A percentile compares a stretch with the other conserved stretches of the same genome.
These are phyloP conservation scores for Folsomia candida DNA, from an alignment of 2,888 invertebrate species.

Conservation along the genomic window DNA sequence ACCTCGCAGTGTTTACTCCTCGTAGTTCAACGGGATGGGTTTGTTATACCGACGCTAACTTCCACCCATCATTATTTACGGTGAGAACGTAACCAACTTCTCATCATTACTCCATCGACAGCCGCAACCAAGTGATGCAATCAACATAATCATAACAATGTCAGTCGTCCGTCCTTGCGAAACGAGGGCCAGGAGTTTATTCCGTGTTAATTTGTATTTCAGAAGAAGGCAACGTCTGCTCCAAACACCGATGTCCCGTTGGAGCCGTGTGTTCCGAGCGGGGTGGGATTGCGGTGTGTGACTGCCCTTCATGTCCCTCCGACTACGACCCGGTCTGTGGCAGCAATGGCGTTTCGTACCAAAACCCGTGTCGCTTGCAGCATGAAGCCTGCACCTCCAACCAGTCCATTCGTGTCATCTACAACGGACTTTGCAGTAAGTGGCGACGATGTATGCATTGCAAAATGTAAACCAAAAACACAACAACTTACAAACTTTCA, in stretches of 20 bases:
- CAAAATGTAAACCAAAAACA: background rate
- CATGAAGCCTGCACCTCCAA: slow-evolving; percentile 74
- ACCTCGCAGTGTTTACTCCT: background rate
- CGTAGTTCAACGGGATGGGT: too few species aligned
- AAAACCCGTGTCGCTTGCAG: slow-evolving; percentile 78
- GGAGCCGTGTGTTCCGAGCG: slow-evolving; percentile 72
- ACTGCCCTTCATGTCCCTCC: slow-evolving; percentile 78
- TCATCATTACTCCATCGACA: too few species aligned
- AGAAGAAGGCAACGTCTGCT: slow-evolving; percentile 69
- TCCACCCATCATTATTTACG: too few species aligned
- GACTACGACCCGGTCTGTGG: slow-evolving; percentile 84
- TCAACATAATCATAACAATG: too few species aligned
- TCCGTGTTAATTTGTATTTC: slow-evolving; percentile 32
- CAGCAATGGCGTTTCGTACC: slow-evolving; percentile 77
- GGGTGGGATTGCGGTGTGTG: slow-evolving; percentile 70
- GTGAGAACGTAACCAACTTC: too few species aligned
- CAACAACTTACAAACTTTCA: background rate
- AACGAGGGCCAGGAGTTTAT: too few species aligned
- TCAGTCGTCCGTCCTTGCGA: too few species aligned
- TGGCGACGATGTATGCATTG: slow-evolving; percentile 53
- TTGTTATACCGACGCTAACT: too few species aligned
- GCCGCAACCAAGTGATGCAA: too few species aligned
- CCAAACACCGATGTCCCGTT: slow-evolving; percentile 70
- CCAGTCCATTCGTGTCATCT: slow-evolving; percentile 70
- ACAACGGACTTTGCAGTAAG: slow-evolving; percentile 84